Evolutionary conservation across 2,797 vertebrate genomes (phyloP), one percentile per base, ranked within the genome.

Genomic region (Cossypha polioptera): DNA sequence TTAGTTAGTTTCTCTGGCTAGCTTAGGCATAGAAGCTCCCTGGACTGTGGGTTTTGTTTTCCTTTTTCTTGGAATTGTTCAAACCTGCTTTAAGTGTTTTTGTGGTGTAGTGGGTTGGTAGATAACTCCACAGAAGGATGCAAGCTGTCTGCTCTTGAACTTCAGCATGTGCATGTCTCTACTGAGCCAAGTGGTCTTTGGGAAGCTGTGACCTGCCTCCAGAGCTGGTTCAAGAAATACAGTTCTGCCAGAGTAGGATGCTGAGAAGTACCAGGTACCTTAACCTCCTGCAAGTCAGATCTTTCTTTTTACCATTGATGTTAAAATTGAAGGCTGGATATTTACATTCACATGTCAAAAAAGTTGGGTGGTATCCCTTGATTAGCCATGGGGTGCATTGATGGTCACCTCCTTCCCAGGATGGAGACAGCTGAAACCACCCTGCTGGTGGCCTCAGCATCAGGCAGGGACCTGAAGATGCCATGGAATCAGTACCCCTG

Each of bases 271-370:
- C 53, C 68, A 55, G 6, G 24, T 74, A 31, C 28, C 25, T 68
- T 25, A 53, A 43, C 4, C 2, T 66, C 40, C 71, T 66, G 20
- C 4, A 58, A 69, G 55, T 35, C 20, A 79, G 11, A 31, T 35
- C 29, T 76, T 73, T 65, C 6, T 57, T 68, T 90, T 88, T 50
- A 11, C 11, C 73, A 2, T 16, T 35, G 16, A 25, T 1, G 3
- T 82, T 45, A 22, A 45, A 40, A 65, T 11, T 63, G 36, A 40
- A 13, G 84, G 21, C 35, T 84, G 35, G 58, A 78, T 11, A 15
- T 85, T 36, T 55, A 54, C 1, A 0, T 7, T 25, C 17, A 8
- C 7, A 1, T 31, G 7, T 43, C 0, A n/a, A 43, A 65, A 22
- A 20, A 3, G 6, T 20, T 72, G 18, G 18, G 16, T 48, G 28